phyloP scores from a whole-genome alignment of 1,140 invertebrate species.

The Macrobrachium rosenbergii region DNA sequence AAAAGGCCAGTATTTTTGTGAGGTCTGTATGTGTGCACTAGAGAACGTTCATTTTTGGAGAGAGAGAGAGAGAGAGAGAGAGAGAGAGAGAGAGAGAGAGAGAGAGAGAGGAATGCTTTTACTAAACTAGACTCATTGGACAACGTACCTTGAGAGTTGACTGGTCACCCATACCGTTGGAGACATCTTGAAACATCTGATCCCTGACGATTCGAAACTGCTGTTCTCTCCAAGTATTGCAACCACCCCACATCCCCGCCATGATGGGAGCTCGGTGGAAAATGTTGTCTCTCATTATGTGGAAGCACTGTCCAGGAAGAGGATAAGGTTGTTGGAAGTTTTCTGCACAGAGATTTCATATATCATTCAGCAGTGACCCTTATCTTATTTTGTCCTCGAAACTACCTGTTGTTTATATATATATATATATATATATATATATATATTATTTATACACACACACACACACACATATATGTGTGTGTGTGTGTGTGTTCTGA shows the following conservation, averaged over 20 bases:
- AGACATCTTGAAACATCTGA: background rate
- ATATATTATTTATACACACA: no score
- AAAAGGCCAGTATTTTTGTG: background rate
- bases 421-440: no score
- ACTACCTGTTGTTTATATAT: no score
- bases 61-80: background rate
- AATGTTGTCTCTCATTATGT: slow-evolving; percentile 5
- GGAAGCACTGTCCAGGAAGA: background rate
- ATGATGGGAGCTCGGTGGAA: slow-evolving; percentile 4
- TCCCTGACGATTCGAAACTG: background rate
- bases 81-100: background rate
- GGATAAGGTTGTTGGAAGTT: no score
- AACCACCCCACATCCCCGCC: slow-evolving; percentile 15
- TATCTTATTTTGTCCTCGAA: no score
- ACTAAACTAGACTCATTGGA: no score
- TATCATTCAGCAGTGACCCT: no score
- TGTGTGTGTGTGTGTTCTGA: no score
- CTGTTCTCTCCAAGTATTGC: background rate
- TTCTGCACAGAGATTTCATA: no score
- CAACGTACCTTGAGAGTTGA: background rate
- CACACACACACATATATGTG: no score
- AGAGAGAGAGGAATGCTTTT: no score
- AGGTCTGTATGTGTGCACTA: background rate
- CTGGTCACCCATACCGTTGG: background rate
- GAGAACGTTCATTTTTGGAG: background rate